Base-by-base conservation (phyloP, 2,113 vertebrate genomes). In the Gadus chalcogrammus region DNA sequence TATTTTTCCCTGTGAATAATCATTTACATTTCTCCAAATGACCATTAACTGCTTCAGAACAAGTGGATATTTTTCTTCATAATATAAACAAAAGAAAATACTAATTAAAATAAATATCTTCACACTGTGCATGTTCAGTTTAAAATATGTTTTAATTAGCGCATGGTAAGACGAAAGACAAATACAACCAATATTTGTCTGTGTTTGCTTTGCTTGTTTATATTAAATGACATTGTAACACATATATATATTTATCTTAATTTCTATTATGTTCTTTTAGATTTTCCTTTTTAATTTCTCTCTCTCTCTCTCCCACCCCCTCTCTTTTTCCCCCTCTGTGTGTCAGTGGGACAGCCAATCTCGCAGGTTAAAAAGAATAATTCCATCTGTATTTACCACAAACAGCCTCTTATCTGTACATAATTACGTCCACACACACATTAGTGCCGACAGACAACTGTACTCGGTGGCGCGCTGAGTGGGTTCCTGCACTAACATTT, bases 351-450 rank as follows among this genome's bases (percentile, higher is more conserved):
- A 71, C 83, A 79, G 81, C 84, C 87, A 86, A 83, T 87, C 84
- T 75, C 85, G 84, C 85, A 88, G 88, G 89, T 91, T 89, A 58
- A 88, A 88, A 90, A 88, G 88, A 90, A 88, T 90, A 88, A 90
- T 89, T 88, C 87, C 84, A 86, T 84, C 82, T 83, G 85, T 88
- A 85, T 89, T 91, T 87, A 89, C 82, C 87, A 86, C 80, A 86
- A 89, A 87, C 87, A 87, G 84, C 87, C 87, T 88, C 84, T 87
- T 82, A 66, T 84, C 77, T 71, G 79, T 79, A 85, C 84, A 81
- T 85, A 88, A 89, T 88, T 85, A 81, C 86, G 83, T 79, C 75
- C 76, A 74, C 78, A 71, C 84, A 71, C 77, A 67, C 82, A 77
- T 61, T 15, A 74, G 62, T 53, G 64, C 31, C 71, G 7, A 71